Percentiles rank a stretch among this genome's conserved stretches.
phyloP scores from a whole-genome alignment of 2,888 invertebrate genomes.

The Coronaproctus castanopsis region DNA sequence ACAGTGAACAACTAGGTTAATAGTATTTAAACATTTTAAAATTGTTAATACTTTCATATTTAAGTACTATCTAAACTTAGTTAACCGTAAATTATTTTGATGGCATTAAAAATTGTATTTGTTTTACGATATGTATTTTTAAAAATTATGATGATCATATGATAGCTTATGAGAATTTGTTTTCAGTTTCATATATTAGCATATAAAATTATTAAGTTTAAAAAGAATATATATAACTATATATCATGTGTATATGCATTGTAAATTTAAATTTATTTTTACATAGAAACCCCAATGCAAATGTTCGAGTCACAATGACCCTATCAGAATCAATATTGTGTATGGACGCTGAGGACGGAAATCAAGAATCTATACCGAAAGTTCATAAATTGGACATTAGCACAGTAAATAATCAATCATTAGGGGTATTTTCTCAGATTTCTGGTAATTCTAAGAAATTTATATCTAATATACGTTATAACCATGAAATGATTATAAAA shows the following conservation, averaged over 20 bases:
- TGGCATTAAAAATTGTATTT: too few species aligned
- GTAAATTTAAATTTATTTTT: too few species aligned
- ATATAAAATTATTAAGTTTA: background rate
- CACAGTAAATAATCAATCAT: constrained; percentile 70
- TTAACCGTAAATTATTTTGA: too few species aligned
- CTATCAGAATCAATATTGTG: constrained; percentile 59
- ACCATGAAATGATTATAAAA: too few species aligned
- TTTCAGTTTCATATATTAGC: too few species aligned
- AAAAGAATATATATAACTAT: background rate
- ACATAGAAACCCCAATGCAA: constrained; percentile 38
- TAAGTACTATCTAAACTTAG: background rate
- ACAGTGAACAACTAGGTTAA: too few species aligned
- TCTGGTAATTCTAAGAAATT: constrained; percentile 39
- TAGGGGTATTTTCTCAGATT: constrained; percentile 79
- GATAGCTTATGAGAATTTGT: background rate
- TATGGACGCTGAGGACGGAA: constrained; percentile 53
- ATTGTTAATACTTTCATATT: background rate
- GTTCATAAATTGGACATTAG: constrained; percentile 82
- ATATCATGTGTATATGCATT: background rate
- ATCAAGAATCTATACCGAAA: constrained; percentile 64
- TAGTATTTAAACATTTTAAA: too few species aligned
- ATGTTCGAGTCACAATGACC: constrained; percentile 70
- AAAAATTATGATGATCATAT: background rate
- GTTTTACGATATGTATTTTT: too few species aligned
- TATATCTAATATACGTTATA: too few species aligned